Conservation (phyloP, 2,888 invertebrate species). For the Pheosia tremula region DNA sequence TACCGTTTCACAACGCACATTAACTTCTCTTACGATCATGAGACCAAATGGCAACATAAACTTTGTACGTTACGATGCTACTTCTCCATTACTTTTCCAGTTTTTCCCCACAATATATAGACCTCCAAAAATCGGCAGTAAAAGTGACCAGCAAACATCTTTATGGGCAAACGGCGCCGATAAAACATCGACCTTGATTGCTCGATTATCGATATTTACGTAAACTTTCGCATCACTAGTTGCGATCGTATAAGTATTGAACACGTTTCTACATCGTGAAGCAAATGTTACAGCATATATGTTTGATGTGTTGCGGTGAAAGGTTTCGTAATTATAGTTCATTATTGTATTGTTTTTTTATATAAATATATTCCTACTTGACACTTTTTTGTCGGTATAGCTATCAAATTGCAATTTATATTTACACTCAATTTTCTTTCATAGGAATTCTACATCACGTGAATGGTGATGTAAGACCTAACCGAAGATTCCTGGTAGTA, state of each 20-base stretch:
- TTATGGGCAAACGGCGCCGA: conserved; percentile 2
- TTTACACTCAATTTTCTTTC: no score
- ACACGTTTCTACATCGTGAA: not conserved
- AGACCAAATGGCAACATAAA: not conserved
- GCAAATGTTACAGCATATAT: no score
- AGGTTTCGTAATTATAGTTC: no score
- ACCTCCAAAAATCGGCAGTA: conserved; percentile 3
- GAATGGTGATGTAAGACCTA: no score
- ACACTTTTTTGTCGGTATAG: no score
- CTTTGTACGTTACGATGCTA: not conserved
- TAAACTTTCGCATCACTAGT: conserved; percentile 1
- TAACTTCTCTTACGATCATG: not conserved
- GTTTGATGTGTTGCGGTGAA: no score
- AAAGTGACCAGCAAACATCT: conserved; percentile 1
- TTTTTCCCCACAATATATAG: conserved; percentile 2
- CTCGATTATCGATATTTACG: conserved; percentile 4
- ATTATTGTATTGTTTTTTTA: no score
- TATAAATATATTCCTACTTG: no score
- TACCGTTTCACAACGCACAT: not conserved
- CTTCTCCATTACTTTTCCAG: conserved; percentile 1
- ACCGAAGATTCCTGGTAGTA: no score
- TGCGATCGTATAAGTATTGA: not conserved
- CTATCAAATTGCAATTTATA: no score
- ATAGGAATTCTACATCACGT: no score
- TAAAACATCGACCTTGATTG: conserved; percentile 3